Percentiles rank a stretch among this genome's conserved stretches.
Conservation (phyloP, 2,888 invertebrate genomes). For the Cylindroiulus punctatus region DNA sequence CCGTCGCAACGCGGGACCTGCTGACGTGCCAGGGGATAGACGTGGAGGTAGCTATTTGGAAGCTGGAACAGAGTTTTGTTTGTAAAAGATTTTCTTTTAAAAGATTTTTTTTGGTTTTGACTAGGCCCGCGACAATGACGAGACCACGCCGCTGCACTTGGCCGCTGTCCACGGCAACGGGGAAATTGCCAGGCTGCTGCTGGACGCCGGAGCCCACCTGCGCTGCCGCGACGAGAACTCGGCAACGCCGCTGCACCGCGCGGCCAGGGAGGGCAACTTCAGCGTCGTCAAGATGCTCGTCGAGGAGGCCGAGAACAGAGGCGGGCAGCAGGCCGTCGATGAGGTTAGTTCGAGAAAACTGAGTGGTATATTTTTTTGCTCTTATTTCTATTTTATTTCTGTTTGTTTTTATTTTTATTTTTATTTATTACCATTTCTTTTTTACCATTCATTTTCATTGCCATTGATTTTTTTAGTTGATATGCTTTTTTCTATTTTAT, state of each 20-base stretch:
- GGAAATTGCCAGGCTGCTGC: constrained; percentile 64
- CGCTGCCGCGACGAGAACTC: constrained; percentile 63
- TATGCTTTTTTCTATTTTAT: too few relatives aligned
- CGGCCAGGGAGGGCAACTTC: constrained; percentile 63
- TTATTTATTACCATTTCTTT: too few relatives aligned
- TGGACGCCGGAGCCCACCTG: constrained; percentile 64
- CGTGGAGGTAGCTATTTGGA: constrained; percentile 65
- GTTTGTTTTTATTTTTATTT: too few relatives aligned
- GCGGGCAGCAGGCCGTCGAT: neutral
- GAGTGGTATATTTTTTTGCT: too few relatives aligned
- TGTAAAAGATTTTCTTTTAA: too few relatives aligned
- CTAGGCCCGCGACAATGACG: constrained; percentile 60
- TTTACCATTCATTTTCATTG: too few relatives aligned
- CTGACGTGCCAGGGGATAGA: constrained; percentile 63
- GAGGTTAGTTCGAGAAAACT: too few relatives aligned
- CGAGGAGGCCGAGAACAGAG: constrained; percentile 58
- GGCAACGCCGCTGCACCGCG: constrained; percentile 66
- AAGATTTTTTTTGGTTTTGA: too few relatives aligned
- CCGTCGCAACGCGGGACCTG: constrained; percentile 65
- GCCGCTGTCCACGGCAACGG: constrained; percentile 66
- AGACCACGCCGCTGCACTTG: constrained; percentile 67
- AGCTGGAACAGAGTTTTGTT: too few relatives aligned
- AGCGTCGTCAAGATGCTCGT: constrained; percentile 60
- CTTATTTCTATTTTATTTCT: too few relatives aligned
- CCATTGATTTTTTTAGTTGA: too few relatives aligned